phyloP scores from a whole-genome alignment of 1,140 invertebrate genomes.

The Trichogramma pretiosum region DNA sequence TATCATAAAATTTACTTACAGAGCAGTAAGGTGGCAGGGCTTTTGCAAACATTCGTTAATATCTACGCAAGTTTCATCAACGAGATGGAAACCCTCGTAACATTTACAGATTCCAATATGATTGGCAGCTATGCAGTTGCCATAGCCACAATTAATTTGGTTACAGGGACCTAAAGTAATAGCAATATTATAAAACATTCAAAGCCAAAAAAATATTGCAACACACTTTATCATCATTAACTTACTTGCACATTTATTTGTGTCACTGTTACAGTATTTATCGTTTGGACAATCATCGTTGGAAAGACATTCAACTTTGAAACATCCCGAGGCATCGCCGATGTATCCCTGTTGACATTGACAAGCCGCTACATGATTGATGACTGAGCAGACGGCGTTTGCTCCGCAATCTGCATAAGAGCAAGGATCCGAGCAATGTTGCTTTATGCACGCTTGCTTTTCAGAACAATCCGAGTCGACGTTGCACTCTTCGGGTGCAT shows the following conservation, averaged over 20 bases:
- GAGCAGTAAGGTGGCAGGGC: conserved; percentile 70
- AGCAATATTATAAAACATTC: conserved; percentile 3
- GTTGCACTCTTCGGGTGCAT: conserved; percentile 61
- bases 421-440: conserved; percentile 71
- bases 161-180: conserved; percentile 63
- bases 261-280: conserved; percentile 63
- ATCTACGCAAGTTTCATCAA: conserved; percentile 65
- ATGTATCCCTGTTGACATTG: conserved; percentile 68
- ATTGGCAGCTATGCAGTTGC: conserved; percentile 58
- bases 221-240: not conserved
- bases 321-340: conserved; percentile 74
- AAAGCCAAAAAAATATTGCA: not conserved
- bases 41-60: conserved; percentile 69
- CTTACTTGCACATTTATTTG: conserved; percentile 70
- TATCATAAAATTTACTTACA: conserved; percentile 37
- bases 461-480: conserved; percentile 60
- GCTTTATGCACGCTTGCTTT: conserved; percentile 60
- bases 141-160: conserved; percentile 61
- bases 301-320: conserved; percentile 73
- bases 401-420: conserved; percentile 56
- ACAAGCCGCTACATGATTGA: conserved; percentile 61
- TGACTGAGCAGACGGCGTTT: conserved; percentile 62
- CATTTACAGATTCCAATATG: conserved; percentile 69
- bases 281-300: conserved; percentile 66
- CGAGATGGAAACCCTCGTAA: conserved; percentile 59